Base-by-base conservation (phyloP, 2,797 vertebrate species). In the Chrosomus eos region DNA sequence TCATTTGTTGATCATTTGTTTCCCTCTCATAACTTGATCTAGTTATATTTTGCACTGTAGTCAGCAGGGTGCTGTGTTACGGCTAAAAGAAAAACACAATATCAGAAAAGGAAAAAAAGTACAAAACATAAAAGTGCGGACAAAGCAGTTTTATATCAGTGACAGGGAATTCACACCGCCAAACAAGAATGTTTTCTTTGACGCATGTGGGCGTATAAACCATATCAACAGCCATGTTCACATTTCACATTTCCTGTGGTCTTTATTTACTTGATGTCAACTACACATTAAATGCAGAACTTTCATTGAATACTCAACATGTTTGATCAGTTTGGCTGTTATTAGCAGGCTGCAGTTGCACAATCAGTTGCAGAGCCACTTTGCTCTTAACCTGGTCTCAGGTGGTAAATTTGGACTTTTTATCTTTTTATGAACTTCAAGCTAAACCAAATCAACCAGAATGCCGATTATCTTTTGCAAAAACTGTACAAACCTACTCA, bases 211-310 rank as follows among this genome's bases (percentile, higher is more conserved):
- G 94, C 87, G 94, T 94, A 91, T 68, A 94, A 89, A 90, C 88
- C 51, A 19, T 19, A 53, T 48, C 45, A 48, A 48, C 45, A 48
- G 87, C 81, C 80, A 82, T 40, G 89, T 88, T 93, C 88, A 91
- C 91, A 93, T 92, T 92, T 91, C 93, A 93, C 92, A 93, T 95
- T 95, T 96, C 94, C 94, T 95, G 95, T 95, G 93, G 92, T 93
- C 93, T 94, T 94, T 90, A 92, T 93, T 94, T 95, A 90, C 90
- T 76, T 82, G 10, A 43, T 55, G 72, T 81, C 76, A 74, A 36
- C 48, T 23, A 83, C 53, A 66, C 45, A 68, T 45, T 82, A 66
- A 83, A 78, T 23, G 45, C 62, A 62, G 18, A 78, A 67, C 51
- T 38, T 73, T 81, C 18, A 62, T 40, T 48, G 26, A 80, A 67